Percentiles rank a stretch among this genome's conserved stretches.
Evolutionary conservation across 2,113 vertebrate species (phyloP).

Genomic region (Chloroceryle aenea): DNA sequence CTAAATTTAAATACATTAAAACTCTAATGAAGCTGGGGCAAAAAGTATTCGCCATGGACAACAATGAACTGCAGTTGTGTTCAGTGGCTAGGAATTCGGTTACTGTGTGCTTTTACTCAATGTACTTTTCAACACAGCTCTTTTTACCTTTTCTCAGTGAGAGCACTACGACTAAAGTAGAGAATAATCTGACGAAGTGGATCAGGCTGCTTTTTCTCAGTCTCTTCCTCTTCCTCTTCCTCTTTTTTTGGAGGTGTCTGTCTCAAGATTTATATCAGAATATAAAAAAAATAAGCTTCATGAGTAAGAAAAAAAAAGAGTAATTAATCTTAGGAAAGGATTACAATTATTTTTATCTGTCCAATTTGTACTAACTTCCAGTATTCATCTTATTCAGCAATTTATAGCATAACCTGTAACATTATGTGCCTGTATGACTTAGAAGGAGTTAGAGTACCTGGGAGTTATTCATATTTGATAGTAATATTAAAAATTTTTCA

Average conservation of each 20-base stretch:
- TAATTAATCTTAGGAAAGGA: not conserved
- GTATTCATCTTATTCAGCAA: not conserved
- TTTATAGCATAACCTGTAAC: not conserved
- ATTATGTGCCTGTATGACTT: not conserved
- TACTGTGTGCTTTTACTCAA: not conserved
- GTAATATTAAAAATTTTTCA: not conserved
- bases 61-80: not conserved
- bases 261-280: slow-evolving; percentile 69
- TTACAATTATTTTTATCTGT: not conserved
- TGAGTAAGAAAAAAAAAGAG: not conserved
- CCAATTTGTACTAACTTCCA: not conserved
- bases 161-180: slow-evolving; percentile 94
- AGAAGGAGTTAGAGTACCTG: not conserved
- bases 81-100: not conserved
- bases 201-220: slow-evolving; percentile 88
- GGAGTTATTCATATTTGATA: not conserved
- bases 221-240: slow-evolving; percentile 91
- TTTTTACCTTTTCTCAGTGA: slow-evolving; percentile 92
- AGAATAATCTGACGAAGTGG: slow-evolving; percentile 98
- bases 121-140: not conserved
- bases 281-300: slow-evolving; percentile 5
- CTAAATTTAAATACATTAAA: not conserved
- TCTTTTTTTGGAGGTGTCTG: slow-evolving; percentile 89
- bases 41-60: not conserved
- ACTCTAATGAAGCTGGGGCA: not conserved